Conservation (phyloP, 2,113 vertebrate genomes). For the Nothocercus nigrocapillus region DNA sequence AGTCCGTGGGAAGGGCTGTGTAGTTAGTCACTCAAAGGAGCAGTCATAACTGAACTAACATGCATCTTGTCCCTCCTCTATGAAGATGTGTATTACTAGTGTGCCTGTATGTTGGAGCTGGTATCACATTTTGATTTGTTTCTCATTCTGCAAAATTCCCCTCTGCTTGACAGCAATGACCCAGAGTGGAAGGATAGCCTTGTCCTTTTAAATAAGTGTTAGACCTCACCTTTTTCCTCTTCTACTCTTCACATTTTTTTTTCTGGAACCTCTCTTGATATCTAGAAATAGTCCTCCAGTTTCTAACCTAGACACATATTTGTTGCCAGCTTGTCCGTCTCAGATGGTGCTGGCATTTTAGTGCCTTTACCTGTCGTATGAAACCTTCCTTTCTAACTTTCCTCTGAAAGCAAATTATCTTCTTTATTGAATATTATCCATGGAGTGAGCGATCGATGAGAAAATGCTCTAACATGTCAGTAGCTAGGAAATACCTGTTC, state of each 20-base stretch:
- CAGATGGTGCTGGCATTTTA: background rate
- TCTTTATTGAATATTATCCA: conserved; percentile 8
- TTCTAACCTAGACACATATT: background rate
- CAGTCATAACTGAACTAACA: rapidly evolving
- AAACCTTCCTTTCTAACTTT: conserved; percentile 20
- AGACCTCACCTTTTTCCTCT: conserved; percentile 13
- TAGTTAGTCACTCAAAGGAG: background rate
- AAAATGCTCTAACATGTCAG: background rate
- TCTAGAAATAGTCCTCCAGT: background rate
- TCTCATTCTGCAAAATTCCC: background rate
- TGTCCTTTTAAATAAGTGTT: background rate
- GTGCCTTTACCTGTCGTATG: background rate
- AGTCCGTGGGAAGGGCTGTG: background rate
- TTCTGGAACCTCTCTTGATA: background rate
- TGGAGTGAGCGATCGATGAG: conserved; percentile 43
- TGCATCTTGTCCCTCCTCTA: rapidly evolving
- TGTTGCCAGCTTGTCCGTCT: background rate
- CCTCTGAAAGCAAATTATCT: background rate
- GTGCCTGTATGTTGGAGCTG: background rate
- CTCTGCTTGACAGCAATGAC: background rate
- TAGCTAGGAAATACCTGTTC: conserved; percentile 22
- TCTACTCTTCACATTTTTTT: background rate
- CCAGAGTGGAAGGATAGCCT: background rate
- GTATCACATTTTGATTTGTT: background rate
- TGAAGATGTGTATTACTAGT: background rate